Conservation (phyloP, 2,888 invertebrate species). For the Habroteleia sp. region DNA sequence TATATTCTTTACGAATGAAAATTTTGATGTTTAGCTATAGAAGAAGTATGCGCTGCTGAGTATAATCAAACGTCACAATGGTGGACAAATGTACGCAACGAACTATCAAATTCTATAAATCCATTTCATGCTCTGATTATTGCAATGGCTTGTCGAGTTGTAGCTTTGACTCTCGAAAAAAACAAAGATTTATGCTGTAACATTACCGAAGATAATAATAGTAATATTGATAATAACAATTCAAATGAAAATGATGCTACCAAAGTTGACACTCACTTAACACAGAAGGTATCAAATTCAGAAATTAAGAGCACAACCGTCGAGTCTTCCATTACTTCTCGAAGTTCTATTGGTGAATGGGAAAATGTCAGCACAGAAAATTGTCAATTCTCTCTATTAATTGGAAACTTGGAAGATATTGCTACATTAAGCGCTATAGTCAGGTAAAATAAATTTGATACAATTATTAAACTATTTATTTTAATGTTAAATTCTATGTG, state of each 20-base stretch:
- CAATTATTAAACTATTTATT: background rate
- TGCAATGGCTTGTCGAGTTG: conserved; percentile 90
- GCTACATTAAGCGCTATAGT: conserved; percentile 89
- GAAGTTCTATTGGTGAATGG: conserved; percentile 83
- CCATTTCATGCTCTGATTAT: conserved; percentile 90
- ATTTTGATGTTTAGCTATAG: conserved; percentile 79
- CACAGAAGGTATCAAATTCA: conserved; percentile 82
- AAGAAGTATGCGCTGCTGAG: conserved; percentile 80
- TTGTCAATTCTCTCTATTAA: conserved; percentile 92
- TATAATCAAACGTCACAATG: conserved; percentile 89
- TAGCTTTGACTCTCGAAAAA: conserved; percentile 83
- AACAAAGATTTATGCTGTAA: conserved; percentile 75
- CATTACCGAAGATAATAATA: conserved; percentile 67
- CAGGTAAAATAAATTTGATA: conserved; percentile 71
- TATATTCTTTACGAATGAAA: conserved; percentile 2
- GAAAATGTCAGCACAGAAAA: conserved; percentile 92
- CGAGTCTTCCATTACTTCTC: conserved; percentile 44
- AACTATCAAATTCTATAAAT: conserved; percentile 87
- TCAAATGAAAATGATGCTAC: conserved; percentile 68
- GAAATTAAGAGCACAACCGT: conserved; percentile 24
- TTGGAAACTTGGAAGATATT: conserved; percentile 94
- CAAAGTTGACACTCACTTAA: conserved; percentile 76
- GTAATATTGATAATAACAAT: conserved; percentile 66
- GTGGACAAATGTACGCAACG: conserved; percentile 90
- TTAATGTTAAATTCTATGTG: background rate